A percentile compares a stretch with the other conserved stretches of the same genome.
Conservation (phyloP, 2,888 invertebrate genomes). For the Bursaphelenchus okinawaensis region DNA sequence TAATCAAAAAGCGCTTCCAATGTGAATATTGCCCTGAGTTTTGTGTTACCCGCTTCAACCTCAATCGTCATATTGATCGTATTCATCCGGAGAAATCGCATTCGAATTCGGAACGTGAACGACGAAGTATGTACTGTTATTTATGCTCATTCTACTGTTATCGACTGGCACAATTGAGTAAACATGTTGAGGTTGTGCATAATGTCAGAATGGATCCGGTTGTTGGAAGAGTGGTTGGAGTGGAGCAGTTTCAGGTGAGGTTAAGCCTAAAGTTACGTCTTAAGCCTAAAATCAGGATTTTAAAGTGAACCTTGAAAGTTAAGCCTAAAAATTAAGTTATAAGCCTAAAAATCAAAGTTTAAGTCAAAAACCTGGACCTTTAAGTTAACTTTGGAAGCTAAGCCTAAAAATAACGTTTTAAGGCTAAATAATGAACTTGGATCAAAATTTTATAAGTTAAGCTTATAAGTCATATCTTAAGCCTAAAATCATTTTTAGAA, state of each 20-base stretch:
- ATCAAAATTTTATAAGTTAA: too few relatives aligned
- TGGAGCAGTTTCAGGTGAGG: not conserved
- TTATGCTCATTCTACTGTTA: not conserved
- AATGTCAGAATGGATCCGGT: not conserved
- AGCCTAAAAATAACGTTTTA: too few relatives aligned
- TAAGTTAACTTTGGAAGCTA: too few relatives aligned
- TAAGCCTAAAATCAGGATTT: too few relatives aligned
- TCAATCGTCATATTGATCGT: not conserved
- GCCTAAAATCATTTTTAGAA: too few relatives aligned
- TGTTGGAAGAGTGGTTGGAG: not conserved
- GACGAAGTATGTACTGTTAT: not conserved
- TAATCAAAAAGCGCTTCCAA: not conserved
- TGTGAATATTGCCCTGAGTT: not conserved
- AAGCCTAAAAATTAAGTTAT: too few relatives aligned
- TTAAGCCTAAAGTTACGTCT: too few relatives aligned
- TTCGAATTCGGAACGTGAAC: not conserved
- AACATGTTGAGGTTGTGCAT: not conserved
- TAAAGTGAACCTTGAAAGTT: too few relatives aligned
- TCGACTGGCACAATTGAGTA: not conserved
- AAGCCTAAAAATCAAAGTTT: too few relatives aligned
- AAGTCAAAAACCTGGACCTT: too few relatives aligned
- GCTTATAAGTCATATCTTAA: too few relatives aligned
- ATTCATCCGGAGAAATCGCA: not conserved
- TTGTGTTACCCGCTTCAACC: not conserved
- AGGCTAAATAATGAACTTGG: too few relatives aligned